Evolutionary conservation across 2,113 vertebrate species (phyloP).

Genomic region (Chlamydotis undulata): DNA sequence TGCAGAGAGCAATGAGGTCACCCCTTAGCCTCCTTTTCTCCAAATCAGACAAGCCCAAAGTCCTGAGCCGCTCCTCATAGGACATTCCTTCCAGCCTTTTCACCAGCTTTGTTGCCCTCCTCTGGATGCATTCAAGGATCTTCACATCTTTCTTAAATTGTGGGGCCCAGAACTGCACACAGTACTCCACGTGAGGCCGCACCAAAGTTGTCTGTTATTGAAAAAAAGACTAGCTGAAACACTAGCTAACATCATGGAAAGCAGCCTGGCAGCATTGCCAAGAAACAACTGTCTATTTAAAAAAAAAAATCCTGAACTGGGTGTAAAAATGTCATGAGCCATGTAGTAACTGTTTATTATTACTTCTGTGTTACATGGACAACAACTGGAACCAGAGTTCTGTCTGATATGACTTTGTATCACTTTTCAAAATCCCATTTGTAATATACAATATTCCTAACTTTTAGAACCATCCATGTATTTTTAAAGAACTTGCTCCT

Average conservation of each 20-base stretch:
- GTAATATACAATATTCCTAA: background rate
- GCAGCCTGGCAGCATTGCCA: background rate
- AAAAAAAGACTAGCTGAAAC: background rate
- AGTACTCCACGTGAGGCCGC: too few species aligned
- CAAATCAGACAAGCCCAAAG: too few species aligned
- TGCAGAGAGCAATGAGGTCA: too few species aligned
- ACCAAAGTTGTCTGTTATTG: background rate
- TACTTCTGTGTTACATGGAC: background rate
- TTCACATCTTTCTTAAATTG: too few species aligned
- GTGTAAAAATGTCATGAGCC: background rate
- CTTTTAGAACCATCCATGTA: background rate
- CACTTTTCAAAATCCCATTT: background rate
- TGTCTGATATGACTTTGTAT: background rate
- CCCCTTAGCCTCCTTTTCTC: too few species aligned
- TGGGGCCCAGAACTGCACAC: too few species aligned
- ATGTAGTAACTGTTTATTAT: background rate
- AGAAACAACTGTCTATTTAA: background rate
- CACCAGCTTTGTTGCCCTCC: too few species aligned
- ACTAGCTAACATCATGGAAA: background rate
- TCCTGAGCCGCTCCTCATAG: too few species aligned
- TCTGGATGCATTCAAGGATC: too few species aligned
- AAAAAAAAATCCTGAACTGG: background rate
- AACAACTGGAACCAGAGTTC: background rate
- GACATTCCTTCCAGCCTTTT: too few species aligned
- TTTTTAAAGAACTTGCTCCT: background rate